Evolutionary conservation across 2,888 invertebrate genomes (phyloP).

Genomic region (Tridacna gigas): DNA sequence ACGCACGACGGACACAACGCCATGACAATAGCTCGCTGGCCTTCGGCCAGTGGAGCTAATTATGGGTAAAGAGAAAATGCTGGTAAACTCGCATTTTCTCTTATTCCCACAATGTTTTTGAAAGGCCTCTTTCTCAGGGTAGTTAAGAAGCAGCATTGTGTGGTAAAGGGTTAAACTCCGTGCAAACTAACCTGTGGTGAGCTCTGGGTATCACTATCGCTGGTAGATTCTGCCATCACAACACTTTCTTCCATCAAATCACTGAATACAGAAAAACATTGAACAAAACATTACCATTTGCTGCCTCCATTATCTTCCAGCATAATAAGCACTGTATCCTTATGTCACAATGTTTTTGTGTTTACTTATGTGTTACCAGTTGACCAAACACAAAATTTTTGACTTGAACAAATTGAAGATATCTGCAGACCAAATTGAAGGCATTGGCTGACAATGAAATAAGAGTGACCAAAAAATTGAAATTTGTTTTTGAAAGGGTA

Average conservation of each 20-base stretch:
- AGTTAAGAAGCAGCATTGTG: background rate
- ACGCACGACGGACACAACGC: no score
- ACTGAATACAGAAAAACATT: background rate
- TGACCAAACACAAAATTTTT: background rate
- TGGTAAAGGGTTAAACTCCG: background rate
- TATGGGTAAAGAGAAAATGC: background rate
- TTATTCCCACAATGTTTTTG: background rate
- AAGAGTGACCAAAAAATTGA: no score
- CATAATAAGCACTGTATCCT: background rate
- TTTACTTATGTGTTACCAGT: background rate
- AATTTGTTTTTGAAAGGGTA: no score
- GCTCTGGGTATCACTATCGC: constrained; percentile 65
- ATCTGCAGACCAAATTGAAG: no score
- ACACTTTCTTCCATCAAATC: constrained; percentile 25
- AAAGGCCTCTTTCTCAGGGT: background rate
- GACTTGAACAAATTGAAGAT: no score
- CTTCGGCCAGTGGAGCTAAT: background rate
- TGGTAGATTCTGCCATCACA: constrained; percentile 44
- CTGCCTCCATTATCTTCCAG: background rate
- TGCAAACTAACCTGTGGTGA: constrained; percentile 64
- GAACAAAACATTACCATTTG: background rate
- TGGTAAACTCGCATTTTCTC: background rate
- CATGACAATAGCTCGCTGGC: no score
- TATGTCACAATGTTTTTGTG: background rate
- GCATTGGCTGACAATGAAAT: no score